phyloP scores from a whole-genome alignment of 2,888 invertebrate species.

The Caenorhabditis sinica region DNA sequence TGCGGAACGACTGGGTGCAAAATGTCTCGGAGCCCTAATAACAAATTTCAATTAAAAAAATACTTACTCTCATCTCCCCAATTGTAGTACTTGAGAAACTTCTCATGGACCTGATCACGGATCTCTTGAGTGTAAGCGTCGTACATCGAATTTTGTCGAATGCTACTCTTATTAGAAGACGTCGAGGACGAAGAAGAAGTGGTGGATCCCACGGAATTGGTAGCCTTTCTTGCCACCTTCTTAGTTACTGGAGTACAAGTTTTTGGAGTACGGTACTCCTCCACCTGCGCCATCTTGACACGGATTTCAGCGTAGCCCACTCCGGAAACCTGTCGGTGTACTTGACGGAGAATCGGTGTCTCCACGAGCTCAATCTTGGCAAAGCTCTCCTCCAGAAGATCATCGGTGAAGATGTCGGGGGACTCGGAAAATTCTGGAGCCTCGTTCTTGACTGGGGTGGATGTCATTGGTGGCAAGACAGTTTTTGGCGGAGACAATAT shows the following conservation, averaged over 20 bases:
- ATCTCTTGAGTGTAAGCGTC: neutral
- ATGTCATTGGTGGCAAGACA: neutral
- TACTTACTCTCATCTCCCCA: constrained; percentile 1
- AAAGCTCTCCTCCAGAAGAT: neutral
- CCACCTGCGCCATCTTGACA: neutral
- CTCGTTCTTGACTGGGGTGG: neutral
- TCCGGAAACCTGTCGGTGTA: neutral
- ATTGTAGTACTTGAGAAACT: neutral
- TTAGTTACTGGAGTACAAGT: neutral
- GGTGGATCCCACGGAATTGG: neutral
- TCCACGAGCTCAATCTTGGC: neutral
- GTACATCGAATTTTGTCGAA: neutral
- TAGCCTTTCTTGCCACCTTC: neutral
- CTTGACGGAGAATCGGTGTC: neutral
- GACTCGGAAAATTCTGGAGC: neutral
- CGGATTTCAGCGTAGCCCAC: neutral
- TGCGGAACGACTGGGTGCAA: too few species aligned
- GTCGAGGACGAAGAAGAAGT: neutral
- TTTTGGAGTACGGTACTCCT: neutral
- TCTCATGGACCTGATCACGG: neutral
- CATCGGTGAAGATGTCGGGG: neutral
- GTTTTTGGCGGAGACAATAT: too few species aligned
- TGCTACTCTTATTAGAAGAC: neutral
- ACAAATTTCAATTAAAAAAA: neutral
- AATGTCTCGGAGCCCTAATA: too few species aligned